Evolutionary conservation across 2,797 vertebrate species (phyloP), one percentile per base, ranked within the genome.

Genomic region (Poecile montanus): DNA sequence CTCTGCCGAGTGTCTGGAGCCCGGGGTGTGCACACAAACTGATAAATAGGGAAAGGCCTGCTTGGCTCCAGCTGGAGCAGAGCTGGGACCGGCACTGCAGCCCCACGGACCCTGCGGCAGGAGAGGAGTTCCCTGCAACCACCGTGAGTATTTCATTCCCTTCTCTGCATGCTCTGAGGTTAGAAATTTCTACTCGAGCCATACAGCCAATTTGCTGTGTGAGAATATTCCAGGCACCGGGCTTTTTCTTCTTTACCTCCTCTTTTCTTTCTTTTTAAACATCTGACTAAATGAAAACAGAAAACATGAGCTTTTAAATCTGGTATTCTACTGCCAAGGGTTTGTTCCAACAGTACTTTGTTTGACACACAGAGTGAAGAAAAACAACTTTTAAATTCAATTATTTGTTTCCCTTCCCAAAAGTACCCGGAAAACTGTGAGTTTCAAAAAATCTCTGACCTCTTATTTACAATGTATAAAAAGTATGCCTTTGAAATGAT

Each of bases 1-100:
- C 96, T 97, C 97, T 98, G 97, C 83, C 58, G 92, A 97, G 97
- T 88, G 97, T 98, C 97, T 98, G 97, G 93, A 98, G 97, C 95
- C 93, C 48, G 82, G 75, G 86, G 68, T 96, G 87, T 63, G 95
- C 92, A 86, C 91, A 95, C 73, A 74, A 81, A 71, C 95, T 95
- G 97, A 98, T 98, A 98, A 98, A 97, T 95, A 96, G 92, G 77
- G 96, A 96, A 91, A 94, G 85, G 78, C 83, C 95, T 67, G 50
- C 88, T 80, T 56, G 77, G 74, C 93, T 98, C 40, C 97, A 97
- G 96, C 96, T 95, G 96, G 51, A 84, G 91, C 90, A 42, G 94
- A 73, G 91, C 77, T 73, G 44, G 75, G 78, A 77, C 40, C 75
- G 62, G 62, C 23, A 47, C 81, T 85, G 48, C 91, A 89, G 95